Percentiles rank a stretch among this genome's conserved stretches.
Evolutionary conservation across 1,140 invertebrate genomes (phyloP).

Genomic region (Muscidifurax raptorellus): DNA sequence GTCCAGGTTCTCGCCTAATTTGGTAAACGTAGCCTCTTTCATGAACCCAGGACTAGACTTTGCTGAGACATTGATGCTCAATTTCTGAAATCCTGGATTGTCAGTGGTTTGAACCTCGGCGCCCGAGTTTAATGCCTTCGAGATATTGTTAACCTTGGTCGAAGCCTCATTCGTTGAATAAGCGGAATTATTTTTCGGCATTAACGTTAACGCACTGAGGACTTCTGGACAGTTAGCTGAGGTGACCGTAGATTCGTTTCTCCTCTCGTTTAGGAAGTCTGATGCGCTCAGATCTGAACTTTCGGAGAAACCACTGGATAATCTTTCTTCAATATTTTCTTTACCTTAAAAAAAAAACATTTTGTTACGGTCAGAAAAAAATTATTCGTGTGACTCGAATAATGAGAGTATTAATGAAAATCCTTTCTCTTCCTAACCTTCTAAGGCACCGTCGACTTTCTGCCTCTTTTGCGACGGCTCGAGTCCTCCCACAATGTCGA

Average conservation of each 20-base stretch:
- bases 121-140: slow-evolving; percentile 68
- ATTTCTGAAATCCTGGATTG: slow-evolving; percentile 69
- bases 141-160: slow-evolving; percentile 58
- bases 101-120: slow-evolving; percentile 69
- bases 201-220: slow-evolving; percentile 67
- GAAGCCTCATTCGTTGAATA: slow-evolving; percentile 54
- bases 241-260: slow-evolving; percentile 51
- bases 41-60: slow-evolving; percentile 57
- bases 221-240: slow-evolving; percentile 68
- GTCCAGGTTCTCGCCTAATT: slow-evolving; percentile 54
- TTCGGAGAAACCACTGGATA: slow-evolving; percentile 66
- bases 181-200: slow-evolving; percentile 62
- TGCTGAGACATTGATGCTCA: slow-evolving; percentile 63
- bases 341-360: slow-evolving; percentile 50
- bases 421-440: slow-evolving; percentile 44
- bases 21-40: slow-evolving; percentile 60
- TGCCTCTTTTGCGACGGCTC: slow-evolving; percentile 63
- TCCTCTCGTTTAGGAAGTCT: slow-evolving; percentile 66
- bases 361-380: background rate
- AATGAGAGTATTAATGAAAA: slow-evolving; percentile 10
- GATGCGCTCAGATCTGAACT: slow-evolving; percentile 64
- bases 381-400: background rate
- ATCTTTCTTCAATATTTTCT: slow-evolving; percentile 65
- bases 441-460: slow-evolving; percentile 59
- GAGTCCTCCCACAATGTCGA: slow-evolving; percentile 32